Conservation (phyloP, 1,140 invertebrate genomes). For the Drosophila melanogaster region DNA sequence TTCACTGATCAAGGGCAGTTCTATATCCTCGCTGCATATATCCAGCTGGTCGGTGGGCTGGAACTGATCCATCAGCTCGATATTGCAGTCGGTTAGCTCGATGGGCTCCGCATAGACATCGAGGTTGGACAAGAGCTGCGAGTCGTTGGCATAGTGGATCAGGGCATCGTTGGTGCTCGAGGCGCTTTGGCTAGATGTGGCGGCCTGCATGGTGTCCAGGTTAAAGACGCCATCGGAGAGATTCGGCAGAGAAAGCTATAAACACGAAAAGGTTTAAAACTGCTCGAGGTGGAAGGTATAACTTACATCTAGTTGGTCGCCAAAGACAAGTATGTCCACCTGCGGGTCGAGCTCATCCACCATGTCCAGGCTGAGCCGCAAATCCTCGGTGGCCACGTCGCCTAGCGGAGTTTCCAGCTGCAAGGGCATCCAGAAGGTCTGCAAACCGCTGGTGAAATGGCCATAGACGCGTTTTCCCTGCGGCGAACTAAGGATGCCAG, state of each 20-base stretch:
- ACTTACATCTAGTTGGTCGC: slow-evolving; percentile 73
- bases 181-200: slow-evolving; percentile 10
- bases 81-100: slow-evolving; percentile 76
- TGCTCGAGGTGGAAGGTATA: not conserved
- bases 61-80: slow-evolving; percentile 80
- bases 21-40: slow-evolving; percentile 72
- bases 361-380: slow-evolving; percentile 53
- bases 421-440: slow-evolving; percentile 75
- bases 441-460: slow-evolving; percentile 65
- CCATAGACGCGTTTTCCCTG: slow-evolving; percentile 68
- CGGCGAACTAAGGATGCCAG: slow-evolving; percentile 71
- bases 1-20: slow-evolving; percentile 59
- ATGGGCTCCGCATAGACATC: slow-evolving; percentile 57
- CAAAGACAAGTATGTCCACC: slow-evolving; percentile 77
- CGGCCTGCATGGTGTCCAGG: slow-evolving; percentile 52
- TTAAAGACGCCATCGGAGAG: slow-evolving; percentile 60
- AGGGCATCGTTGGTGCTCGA: slow-evolving; percentile 38
- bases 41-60: slow-evolving; percentile 78
- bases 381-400: slow-evolving; percentile 45
- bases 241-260: slow-evolving; percentile 54
- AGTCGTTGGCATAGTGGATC: slow-evolving; percentile 65
- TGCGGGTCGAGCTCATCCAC: slow-evolving; percentile 49
- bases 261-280: not conserved
- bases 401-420: slow-evolving; percentile 65
- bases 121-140: slow-evolving; percentile 68